These are phyloP conservation scores for Alouatta palliata DNA, from an alignment of 2,113 vertebrate genomes.

Conservation along the genomic window DNA sequence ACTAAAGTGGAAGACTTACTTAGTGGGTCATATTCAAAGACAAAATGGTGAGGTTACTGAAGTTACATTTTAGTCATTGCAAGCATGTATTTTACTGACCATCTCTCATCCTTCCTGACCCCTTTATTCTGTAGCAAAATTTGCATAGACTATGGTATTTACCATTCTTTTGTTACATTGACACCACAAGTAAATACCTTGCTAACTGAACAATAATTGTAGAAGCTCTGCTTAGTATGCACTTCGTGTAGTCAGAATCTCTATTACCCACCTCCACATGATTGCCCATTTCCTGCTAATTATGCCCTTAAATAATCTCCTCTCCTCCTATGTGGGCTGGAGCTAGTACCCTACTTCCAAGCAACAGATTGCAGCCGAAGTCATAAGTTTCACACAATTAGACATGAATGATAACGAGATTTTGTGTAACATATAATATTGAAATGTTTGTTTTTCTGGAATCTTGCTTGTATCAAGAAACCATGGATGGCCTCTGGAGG, in stretches of 20 bases:
- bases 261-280: background rate
- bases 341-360: background rate
- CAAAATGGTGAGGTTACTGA: fast-evolving
- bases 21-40: fast-evolving
- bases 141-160: background rate
- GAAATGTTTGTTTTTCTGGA: background rate
- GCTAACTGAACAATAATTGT: fast-evolving
- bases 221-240: fast-evolving
- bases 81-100: fast-evolving
- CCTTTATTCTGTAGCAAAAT: background rate
- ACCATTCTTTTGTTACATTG: background rate
- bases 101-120: fast-evolving
- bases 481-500: background rate
- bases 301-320: background rate
- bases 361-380: background rate
- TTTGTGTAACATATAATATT: background rate
- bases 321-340: fast-evolving
- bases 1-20: fast-evolving
- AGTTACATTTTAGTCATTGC: fast-evolving
- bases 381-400: background rate
- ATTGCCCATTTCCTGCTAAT: background rate
- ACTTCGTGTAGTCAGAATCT: fast-evolving
- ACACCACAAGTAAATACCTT: fast-evolving
- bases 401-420: fast-evolving
- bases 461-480: background rate